Evolutionary conservation across 2,888 invertebrate genomes (phyloP).

Genomic region (Hypomecis atomaria): DNA sequence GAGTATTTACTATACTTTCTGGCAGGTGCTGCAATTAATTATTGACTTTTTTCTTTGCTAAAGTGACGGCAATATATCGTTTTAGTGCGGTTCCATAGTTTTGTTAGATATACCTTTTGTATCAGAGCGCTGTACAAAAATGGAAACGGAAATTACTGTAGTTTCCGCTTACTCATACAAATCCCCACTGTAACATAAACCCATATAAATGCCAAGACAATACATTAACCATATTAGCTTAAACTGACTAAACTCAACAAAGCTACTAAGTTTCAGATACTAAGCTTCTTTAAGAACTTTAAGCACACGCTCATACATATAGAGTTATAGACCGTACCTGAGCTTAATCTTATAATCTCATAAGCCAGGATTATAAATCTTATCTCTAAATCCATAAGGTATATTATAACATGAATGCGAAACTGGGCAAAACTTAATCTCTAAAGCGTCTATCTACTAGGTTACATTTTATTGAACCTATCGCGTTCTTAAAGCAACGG

Average conservation of each 20-base stretch:
- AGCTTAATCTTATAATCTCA: not conserved
- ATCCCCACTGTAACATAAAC: too few relatives aligned
- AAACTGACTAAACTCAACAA: slow-evolving; percentile 15
- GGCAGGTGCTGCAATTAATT: too few relatives aligned
- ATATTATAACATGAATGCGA: not conserved
- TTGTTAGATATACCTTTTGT: too few relatives aligned
- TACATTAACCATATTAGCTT: slow-evolving; percentile 6
- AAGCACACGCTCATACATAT: not conserved
- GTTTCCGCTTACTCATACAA: too few relatives aligned
- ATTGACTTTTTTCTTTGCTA: too few relatives aligned
- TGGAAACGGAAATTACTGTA: too few relatives aligned
- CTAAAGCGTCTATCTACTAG: not conserved
- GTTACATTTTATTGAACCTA: not conserved
- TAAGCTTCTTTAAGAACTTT: not conserved
- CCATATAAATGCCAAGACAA: not conserved
- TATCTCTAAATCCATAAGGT: not conserved
- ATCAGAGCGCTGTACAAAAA: too few relatives aligned
- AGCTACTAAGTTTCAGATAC: not conserved
- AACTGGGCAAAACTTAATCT: not conserved
- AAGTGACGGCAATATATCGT: too few relatives aligned
- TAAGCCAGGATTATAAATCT: not conserved
- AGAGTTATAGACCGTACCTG: not conserved
- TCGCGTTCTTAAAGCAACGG: not conserved
- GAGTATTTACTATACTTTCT: too few relatives aligned
- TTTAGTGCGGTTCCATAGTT: too few relatives aligned